A percentile compares a stretch with the other conserved stretches of the same genome.
Conservation (phyloP, 1,140 invertebrate species). For the Drosophila baimaii region DNA sequence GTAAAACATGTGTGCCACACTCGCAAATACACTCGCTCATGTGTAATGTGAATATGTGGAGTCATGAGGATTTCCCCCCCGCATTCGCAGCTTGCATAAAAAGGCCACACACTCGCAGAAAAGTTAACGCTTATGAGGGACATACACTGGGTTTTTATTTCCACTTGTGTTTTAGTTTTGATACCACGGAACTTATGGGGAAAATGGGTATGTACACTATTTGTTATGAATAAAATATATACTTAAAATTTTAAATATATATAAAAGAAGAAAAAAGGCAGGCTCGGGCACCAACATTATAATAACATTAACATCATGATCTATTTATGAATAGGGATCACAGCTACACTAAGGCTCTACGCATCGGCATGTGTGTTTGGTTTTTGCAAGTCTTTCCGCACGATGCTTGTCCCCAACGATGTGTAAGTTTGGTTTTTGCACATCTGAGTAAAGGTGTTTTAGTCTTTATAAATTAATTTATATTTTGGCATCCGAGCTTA, state of each 20-base stretch:
- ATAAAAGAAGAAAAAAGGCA: not conserved
- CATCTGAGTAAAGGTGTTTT: too few relatives aligned
- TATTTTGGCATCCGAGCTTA: too few relatives aligned
- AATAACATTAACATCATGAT: too few relatives aligned
- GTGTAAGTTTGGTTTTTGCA: too few relatives aligned
- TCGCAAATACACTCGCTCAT: constrained; percentile 44
- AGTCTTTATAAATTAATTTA: too few relatives aligned
- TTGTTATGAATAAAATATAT: not conserved
- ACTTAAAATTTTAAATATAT: not conserved
- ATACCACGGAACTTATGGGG: not conserved
- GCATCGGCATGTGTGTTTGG: too few relatives aligned
- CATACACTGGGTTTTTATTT: constrained; percentile 37
- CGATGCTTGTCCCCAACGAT: too few relatives aligned
- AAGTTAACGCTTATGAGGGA: constrained; percentile 44
- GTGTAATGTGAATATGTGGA: constrained; percentile 42
- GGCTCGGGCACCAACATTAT: too few relatives aligned
- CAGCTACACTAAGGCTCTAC: too few relatives aligned
- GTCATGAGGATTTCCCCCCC: constrained; percentile 16
- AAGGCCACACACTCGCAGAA: constrained; percentile 45
- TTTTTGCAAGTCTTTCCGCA: too few relatives aligned
- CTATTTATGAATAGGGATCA: too few relatives aligned
- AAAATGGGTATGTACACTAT: not conserved
- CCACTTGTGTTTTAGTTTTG: constrained; percentile 19
- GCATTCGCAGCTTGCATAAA: constrained; percentile 22
- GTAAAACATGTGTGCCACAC: constrained; percentile 46